phyloP scores from a whole-genome alignment of 2,888 invertebrate species.

The Nemoura dubitans region DNA sequence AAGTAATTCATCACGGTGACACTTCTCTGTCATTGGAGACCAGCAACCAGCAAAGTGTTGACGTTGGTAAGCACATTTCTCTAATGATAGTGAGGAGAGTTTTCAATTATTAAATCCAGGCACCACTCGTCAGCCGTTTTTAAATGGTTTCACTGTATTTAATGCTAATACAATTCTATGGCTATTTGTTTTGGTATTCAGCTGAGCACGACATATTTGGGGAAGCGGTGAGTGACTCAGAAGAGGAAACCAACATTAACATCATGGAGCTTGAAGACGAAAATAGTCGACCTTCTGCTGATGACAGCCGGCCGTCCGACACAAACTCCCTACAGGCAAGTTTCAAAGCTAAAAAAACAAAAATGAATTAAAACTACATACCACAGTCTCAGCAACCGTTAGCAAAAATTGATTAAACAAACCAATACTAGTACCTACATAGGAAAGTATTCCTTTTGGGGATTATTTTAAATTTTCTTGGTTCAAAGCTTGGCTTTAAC shows the following conservation, averaged over 20 bases:
- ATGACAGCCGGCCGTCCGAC: slow-evolving; percentile 76
- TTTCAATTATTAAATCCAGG: too few relatives aligned
- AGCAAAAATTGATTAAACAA: too few relatives aligned
- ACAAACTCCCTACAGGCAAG: slow-evolving; percentile 63
- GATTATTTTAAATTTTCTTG: too few relatives aligned
- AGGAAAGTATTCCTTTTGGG: too few relatives aligned
- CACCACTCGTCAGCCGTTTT: too few relatives aligned
- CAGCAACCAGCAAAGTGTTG: slow-evolving; percentile 60
- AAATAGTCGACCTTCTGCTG: slow-evolving; percentile 75
- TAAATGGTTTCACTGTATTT: too few relatives aligned
- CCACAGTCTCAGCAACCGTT: too few relatives aligned
- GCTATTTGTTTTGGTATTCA: slow-evolving; percentile 53
- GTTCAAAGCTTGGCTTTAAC: too few relatives aligned
- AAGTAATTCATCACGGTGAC: slow-evolving; percentile 57
- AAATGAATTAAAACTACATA: too few relatives aligned
- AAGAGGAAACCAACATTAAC: slow-evolving; percentile 77
- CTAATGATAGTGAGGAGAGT: too few relatives aligned
- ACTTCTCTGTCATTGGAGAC: slow-evolving; percentile 54
- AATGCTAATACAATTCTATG: too few relatives aligned
- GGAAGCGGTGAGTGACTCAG: slow-evolving; percentile 90
- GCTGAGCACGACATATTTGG: slow-evolving; percentile 91
- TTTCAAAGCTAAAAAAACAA: neutral
- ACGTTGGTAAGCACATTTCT: slow-evolving; percentile 58
- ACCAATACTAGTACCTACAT: too few relatives aligned
- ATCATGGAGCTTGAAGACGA: slow-evolving; percentile 75